Evolutionary conservation across 35 echinoderm and acorn worm species (phyloP), one percentile per base, ranked within the genome.

Genomic region (Stichopus chloronotus): DNA sequence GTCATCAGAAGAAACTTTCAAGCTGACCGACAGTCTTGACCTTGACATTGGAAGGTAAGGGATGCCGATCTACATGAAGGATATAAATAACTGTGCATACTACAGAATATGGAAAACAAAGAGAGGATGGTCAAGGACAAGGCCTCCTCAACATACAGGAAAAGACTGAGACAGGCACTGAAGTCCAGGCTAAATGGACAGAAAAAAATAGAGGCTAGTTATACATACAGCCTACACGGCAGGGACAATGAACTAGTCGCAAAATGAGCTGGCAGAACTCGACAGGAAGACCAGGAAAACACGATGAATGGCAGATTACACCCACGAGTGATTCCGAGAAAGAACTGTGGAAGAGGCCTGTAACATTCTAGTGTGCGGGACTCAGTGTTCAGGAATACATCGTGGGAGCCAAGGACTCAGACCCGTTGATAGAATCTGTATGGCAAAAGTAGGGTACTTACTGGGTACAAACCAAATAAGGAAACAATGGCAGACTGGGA

Each of bases 331-430:
- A 78, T 78, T 78, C 21, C 21, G 19, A 78, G 76, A 43, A 78
- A 78, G 76, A 78, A 78, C 21, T 3, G 76, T 78, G 17, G 17
- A 78, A 78, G 76, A 43, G 76, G 76, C 12, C 76, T 78, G 76
- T 78, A 78, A 78, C 19, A 78, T 78, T 78, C 72, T 19, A 78
- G 76, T 78, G 1, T 78, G 76, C n/a, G 0, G 76, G 76, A 19
- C 76, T 78, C 17, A n/a, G n/a, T n/a, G n/a, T n/a, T n/a, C 6
- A 78, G 21, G 76, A 78, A 78, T 78, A 78, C 16, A 78, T 78
- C 76, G 6, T 21, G 20, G 76, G 52, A 2, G 76, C 76, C 19
- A 78, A 78, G 76, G 76, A 78, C 1, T 78, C 76, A 78, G 76
- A 78, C 76, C 76, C 76, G 11, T 25, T 78, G 76, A 78, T 22